Percentiles rank a stretch among this genome's conserved stretches.
These are phyloP conservation scores for Lochmaea capreae DNA, from an alignment of 2,888 invertebrate species.

Conservation along the genomic window DNA sequence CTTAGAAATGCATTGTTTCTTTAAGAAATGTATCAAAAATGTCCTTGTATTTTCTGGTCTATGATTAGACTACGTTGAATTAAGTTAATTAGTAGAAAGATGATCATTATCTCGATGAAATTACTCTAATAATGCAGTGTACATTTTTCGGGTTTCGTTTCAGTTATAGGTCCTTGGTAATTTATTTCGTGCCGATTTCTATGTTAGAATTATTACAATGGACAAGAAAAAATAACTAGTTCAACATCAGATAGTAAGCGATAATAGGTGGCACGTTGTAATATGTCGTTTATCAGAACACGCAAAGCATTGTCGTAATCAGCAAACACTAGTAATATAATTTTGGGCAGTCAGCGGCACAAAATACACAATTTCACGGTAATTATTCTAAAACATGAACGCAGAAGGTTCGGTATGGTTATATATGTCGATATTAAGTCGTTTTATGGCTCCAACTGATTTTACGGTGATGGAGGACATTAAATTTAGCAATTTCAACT, in stretches of 20 bases:
- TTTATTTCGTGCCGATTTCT: constrained; percentile 1
- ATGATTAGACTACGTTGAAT: too few relatives aligned
- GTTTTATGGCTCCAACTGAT: constrained; percentile 58
- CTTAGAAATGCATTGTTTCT: too few relatives aligned
- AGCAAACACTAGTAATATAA: constrained; percentile 42
- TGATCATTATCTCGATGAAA: too few relatives aligned
- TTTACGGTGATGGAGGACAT: constrained; percentile 57
- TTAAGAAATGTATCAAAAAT: too few relatives aligned
- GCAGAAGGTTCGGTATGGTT: constrained; percentile 44
- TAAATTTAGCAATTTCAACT: constrained; percentile 46
- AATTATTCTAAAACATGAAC: constrained; percentile 58
- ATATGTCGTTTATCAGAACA: constrained; percentile 38
- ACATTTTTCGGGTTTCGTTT: neutral
- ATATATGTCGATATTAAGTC: constrained; percentile 55
- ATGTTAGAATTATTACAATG: neutral
- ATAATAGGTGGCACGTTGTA: constrained; percentile 21
- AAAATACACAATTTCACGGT: constrained; percentile 48
- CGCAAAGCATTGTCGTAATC: constrained; percentile 41
- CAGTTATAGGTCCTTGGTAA: neutral
- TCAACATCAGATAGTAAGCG: constrained; percentile 32
- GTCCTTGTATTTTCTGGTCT: too few relatives aligned
- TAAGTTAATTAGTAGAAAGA: too few relatives aligned
- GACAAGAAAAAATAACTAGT: constrained; percentile 1
- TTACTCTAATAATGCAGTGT: too few relatives aligned
- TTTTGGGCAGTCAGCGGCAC: constrained; percentile 43